Evolutionary conservation across 2,113 vertebrate species (phyloP).

Genomic region (Actenoides hombroni): DNA sequence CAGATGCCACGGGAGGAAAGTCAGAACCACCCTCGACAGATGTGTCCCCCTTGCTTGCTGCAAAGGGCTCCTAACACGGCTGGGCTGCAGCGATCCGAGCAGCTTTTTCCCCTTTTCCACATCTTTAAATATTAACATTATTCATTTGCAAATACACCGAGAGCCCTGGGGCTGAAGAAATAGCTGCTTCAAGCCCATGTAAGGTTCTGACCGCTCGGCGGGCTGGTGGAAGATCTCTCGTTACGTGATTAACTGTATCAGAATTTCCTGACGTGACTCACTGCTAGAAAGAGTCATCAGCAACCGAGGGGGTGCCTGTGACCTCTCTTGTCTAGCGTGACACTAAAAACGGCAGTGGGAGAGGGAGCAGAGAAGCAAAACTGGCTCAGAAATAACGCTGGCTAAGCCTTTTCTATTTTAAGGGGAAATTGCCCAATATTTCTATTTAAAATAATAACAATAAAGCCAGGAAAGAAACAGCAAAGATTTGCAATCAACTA

Average conservation of each 20-base stretch:
- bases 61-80: background rate
- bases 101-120: background rate
- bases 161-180: background rate
- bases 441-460: background rate
- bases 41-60: background rate
- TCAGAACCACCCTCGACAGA: background rate
- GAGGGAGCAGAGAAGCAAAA: background rate
- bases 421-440: slow-evolving; percentile 17
- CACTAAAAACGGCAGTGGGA: background rate
- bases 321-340: background rate
- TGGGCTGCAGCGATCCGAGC: background rate
- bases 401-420: slow-evolving; percentile 48
- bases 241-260: background rate
- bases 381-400: background rate
- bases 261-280: slow-evolving; percentile 46
- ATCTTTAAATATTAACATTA: background rate
- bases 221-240: background rate
- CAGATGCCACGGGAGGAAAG: background rate
- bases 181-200: background rate
- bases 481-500: background rate
- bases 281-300: background rate
- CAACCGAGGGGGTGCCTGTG: background rate
- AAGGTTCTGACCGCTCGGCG: background rate
- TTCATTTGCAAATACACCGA: background rate
- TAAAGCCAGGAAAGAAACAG: background rate